Percentiles rank a stretch among this genome's conserved stretches.
These are phyloP conservation scores for Colossoma macropomum DNA, from an alignment of 2,113 vertebrate genomes.

Conservation along the genomic window DNA sequence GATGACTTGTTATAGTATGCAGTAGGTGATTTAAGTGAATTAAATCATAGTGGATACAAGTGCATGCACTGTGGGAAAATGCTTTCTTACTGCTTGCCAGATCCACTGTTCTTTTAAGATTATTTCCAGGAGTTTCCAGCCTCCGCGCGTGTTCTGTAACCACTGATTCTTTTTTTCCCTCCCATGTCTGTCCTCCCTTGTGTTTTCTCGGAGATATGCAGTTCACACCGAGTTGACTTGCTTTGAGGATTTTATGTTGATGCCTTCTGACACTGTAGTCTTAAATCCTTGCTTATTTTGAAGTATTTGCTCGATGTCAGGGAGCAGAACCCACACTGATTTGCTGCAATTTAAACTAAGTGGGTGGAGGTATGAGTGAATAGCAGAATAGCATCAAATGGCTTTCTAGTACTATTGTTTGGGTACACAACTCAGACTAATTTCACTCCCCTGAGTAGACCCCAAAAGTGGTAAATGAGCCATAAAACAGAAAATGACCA, in stretches of 20 bases:
- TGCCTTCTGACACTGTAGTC: constrained; percentile 51
- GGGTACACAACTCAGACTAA: background rate
- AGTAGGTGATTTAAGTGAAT: constrained; percentile 8
- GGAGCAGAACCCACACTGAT: background rate
- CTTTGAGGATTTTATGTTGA: constrained; percentile 54
- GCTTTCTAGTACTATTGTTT: background rate
- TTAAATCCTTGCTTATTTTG: constrained; percentile 53
- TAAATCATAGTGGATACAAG: background rate
- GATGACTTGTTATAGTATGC: background rate
- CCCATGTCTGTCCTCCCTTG: constrained; percentile 40
- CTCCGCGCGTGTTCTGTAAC: constrained; percentile 32
- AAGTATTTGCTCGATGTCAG: constrained; percentile 18
- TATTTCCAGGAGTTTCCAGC: constrained; percentile 14
- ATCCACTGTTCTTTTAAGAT: constrained; percentile 23
- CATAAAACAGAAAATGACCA: background rate
- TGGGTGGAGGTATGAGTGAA: background rate
- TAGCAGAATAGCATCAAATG: background rate
- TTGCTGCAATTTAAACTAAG: constrained; percentile 6
- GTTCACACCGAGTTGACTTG: constrained; percentile 66
- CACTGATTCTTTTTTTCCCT: constrained; percentile 51
- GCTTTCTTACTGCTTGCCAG: background rate
- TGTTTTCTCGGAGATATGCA: constrained; percentile 63
- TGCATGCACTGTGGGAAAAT: background rate
- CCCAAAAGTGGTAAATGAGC: background rate
- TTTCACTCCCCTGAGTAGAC: background rate